These are phyloP conservation scores for Arctocebus calabarensis DNA, from an alignment of 2,797 vertebrate species.

Conservation along the genomic window DNA sequence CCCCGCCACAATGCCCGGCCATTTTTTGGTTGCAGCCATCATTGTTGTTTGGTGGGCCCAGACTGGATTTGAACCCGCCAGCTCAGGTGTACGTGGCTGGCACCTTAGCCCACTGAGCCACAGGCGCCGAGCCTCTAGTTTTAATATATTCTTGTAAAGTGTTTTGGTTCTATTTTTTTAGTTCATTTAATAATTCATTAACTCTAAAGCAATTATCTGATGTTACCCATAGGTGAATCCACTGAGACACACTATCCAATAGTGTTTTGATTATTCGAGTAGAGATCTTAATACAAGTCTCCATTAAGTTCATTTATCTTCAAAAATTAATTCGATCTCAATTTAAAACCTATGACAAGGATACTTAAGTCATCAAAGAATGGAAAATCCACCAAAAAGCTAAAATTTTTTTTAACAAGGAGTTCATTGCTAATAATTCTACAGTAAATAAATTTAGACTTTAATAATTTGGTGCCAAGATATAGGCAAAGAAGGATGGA, in stretches of 20 bases:
- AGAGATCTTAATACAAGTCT: neutral
- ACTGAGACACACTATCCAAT: slow-evolving; percentile 78
- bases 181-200: slow-evolving; percentile 56
- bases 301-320: slow-evolving; percentile 39
- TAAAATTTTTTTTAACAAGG: neutral
- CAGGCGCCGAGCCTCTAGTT: too few species aligned
- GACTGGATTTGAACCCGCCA: too few species aligned
- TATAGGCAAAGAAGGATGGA: neutral
- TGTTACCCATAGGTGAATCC: slow-evolving; percentile 85
- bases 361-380: slow-evolving; percentile 21
- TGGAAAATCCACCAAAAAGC: neutral
- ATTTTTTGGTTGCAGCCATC: too few species aligned
- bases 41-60: too few species aligned
- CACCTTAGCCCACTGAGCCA: too few species aligned
- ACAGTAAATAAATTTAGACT: neutral
- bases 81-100: too few species aligned
- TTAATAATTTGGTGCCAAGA: neutral
- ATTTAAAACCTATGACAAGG: neutral
- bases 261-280: slow-evolving; percentile 3
- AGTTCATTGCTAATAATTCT: neutral
- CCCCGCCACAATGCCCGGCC: too few species aligned
- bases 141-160: neutral
- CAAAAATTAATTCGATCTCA: slow-evolving; percentile 54
- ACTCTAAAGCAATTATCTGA: slow-evolving; percentile 63
- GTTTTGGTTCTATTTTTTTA: slow-evolving; percentile 23